Percentiles rank a stretch among this genome's conserved stretches.
Evolutionary conservation across 1,140 invertebrate species (phyloP).

Genomic region (Leptoteleia sp.): DNA sequence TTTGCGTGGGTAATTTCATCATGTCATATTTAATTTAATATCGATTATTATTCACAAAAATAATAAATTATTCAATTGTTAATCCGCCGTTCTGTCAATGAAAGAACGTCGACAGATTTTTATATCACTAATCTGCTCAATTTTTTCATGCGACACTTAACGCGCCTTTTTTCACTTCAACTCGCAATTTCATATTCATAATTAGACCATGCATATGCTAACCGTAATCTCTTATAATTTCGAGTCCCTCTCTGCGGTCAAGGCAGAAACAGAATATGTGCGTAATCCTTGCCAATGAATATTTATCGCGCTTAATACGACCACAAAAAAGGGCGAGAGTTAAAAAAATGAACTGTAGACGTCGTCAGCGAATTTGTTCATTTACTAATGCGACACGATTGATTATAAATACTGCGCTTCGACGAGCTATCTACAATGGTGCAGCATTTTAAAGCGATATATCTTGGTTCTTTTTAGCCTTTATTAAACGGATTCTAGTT

Average conservation of each 20-base stretch:
- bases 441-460: too few relatives aligned
- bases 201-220: constrained; percentile 49
- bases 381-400: constrained; percentile 2
- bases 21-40: constrained; percentile 23
- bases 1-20: constrained; percentile 24
- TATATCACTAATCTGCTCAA: constrained; percentile 39
- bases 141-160: constrained; percentile 41
- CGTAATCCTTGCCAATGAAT: constrained; percentile 53
- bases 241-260: constrained; percentile 23
- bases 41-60: constrained; percentile 34
- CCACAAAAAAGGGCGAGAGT: constrained; percentile 18
- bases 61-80: constrained; percentile 54
- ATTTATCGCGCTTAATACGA: constrained; percentile 43
- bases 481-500: too few relatives aligned
- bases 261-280: constrained; percentile 31
- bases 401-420: not conserved
- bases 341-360: constrained; percentile 9
- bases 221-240: constrained; percentile 56
- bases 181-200: constrained; percentile 52
- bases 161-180: constrained; percentile 24
- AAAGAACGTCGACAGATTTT: constrained; percentile 37
- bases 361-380: constrained; percentile 2
- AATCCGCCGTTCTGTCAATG: constrained; percentile 34
- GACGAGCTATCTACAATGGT: too few relatives aligned
- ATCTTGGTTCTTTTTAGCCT: too few relatives aligned